Evolutionary conservation across 2,113 vertebrate species (phyloP).

Genomic region (Tonatia bakeri): DNA sequence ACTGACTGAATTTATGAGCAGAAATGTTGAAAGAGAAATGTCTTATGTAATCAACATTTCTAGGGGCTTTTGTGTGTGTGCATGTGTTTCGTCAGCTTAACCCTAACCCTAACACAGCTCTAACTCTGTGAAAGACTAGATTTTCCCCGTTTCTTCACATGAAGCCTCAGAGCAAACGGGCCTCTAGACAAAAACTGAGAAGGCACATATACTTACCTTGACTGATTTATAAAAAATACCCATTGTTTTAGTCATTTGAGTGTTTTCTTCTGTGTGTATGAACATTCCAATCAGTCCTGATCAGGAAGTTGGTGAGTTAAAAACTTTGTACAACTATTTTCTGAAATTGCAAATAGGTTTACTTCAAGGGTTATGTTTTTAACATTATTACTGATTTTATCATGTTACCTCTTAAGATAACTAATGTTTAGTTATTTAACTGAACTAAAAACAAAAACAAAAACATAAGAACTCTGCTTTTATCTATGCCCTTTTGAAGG

Average conservation of each 20-base stretch:
- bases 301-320: not conserved
- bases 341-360: not conserved
- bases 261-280: not conserved
- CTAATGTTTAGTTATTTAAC: not conserved
- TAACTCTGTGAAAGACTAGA: not conserved
- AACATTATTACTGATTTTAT: not conserved
- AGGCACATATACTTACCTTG: not conserved
- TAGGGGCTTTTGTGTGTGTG: not conserved
- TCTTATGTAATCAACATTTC: not conserved
- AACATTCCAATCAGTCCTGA: not conserved
- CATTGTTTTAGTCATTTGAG: not conserved
- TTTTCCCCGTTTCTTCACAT: not conserved
- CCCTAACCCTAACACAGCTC: not conserved
- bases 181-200: not conserved
- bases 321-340: not conserved
- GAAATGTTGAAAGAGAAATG: not conserved
- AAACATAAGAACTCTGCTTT: not conserved
- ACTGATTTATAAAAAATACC: not conserved
- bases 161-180: not conserved
- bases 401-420: not conserved
- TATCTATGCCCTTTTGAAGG: not conserved
- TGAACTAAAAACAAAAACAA: not conserved
- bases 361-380: not conserved
- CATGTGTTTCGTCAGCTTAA: not conserved
- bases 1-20: not conserved